These are phyloP conservation scores for Drosophila tristis DNA, from an alignment of 1,140 invertebrate genomes.

Conservation along the genomic window DNA sequence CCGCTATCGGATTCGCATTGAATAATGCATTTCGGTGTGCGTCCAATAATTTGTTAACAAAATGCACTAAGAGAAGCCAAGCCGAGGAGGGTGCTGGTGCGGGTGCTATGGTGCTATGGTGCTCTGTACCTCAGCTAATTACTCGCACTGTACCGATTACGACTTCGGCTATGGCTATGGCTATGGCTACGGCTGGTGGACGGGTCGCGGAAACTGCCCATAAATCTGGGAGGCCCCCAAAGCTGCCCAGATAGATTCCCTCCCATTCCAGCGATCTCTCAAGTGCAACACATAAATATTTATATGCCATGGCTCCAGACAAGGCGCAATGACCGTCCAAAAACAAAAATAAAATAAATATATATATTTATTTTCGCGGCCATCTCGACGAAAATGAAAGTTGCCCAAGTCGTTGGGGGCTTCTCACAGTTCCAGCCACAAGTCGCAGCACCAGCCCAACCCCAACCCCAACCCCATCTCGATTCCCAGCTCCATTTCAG, in stretches of 20 bases:
- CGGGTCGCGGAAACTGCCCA: slow-evolving; percentile 69
- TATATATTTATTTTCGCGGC: slow-evolving; percentile 14
- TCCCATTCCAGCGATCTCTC: slow-evolving; percentile 58
- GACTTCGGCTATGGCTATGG: background rate
- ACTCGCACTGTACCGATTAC: background rate
- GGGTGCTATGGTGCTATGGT: no score
- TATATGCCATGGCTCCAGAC: slow-evolving; percentile 39
- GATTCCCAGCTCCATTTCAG: slow-evolving; percentile 5
- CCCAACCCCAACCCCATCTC: background rate
- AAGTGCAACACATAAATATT: slow-evolving; percentile 82
- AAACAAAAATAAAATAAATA: slow-evolving; percentile 54
- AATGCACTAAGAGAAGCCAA: slow-evolving; percentile 46
- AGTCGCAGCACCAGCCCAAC: no score
- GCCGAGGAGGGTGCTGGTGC: slow-evolving; percentile 2
- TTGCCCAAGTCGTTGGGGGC: slow-evolving; percentile 28
- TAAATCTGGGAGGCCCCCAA: slow-evolving; percentile 49
- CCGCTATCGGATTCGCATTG: slow-evolving; percentile 36
- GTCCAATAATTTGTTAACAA: slow-evolving; percentile 74
- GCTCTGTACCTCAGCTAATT: slow-evolving; percentile 29
- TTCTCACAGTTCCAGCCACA: slow-evolving; percentile 1
- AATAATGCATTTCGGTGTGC: slow-evolving; percentile 65
- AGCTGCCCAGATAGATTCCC: slow-evolving; percentile 12
- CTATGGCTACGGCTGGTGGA: slow-evolving; percentile 6
- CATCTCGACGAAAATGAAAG: slow-evolving; percentile 61
- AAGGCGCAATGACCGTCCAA: slow-evolving; percentile 69